Evolutionary conservation across 2,113 vertebrate species (phyloP).

Genomic region (Nestor notabilis): DNA sequence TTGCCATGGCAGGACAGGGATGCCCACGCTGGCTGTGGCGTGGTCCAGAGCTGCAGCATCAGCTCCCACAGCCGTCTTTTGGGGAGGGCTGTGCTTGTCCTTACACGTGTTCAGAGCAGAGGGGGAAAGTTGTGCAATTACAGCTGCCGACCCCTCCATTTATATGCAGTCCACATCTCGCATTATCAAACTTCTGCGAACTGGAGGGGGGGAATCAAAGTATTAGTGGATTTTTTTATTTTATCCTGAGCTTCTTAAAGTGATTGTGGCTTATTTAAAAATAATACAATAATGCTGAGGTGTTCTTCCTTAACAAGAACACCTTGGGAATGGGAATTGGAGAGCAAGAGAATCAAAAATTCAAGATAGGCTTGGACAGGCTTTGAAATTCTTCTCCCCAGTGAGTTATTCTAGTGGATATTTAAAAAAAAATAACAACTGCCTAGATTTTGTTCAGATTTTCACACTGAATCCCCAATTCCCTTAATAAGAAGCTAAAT

Average conservation of each 20-base stretch:
- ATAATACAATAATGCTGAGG: conserved; percentile 20
- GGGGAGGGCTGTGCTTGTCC: background rate
- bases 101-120: background rate
- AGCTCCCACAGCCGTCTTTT: fast-evolving
- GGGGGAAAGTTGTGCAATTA: background rate
- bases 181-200: background rate
- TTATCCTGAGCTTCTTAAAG: conserved; percentile 10
- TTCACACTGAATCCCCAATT: conserved; percentile 41
- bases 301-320: conserved; percentile 48
- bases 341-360: conserved; percentile 29
- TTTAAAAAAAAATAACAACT: background rate
- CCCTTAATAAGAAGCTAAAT: conserved; percentile 59
- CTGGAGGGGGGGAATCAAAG: background rate
- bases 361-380: background rate
- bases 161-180: background rate
- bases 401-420: background rate
- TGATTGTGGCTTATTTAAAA: conserved; percentile 40
- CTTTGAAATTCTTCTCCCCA: conserved; percentile 41
- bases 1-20: fast-evolving
- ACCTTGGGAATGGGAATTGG: background rate
- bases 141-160: background rate
- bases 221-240: background rate
- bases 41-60: background rate
- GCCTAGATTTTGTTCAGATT: conserved; percentile 37
- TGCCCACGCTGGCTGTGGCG: fast-evolving